phyloP scores from a whole-genome alignment of 2,888 invertebrate species.

The Drosophila formosana region DNA sequence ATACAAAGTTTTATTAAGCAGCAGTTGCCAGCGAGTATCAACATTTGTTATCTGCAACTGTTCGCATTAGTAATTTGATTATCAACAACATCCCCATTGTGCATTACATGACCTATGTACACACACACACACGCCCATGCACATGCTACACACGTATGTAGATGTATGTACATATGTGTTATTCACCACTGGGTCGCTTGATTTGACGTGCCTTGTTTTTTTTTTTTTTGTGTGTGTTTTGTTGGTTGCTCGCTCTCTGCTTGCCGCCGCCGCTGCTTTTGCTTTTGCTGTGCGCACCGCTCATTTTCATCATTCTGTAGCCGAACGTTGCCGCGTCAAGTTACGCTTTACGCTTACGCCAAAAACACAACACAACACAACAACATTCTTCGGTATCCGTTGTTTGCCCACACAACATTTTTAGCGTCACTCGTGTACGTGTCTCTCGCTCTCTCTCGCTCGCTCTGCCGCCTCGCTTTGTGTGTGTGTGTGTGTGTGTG shows the following conservation, averaged over 20 bases:
- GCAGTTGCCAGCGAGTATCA: background rate
- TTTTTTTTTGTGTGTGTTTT: constrained; percentile 21
- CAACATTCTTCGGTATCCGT: constrained; percentile 46
- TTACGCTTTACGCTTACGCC: constrained; percentile 52
- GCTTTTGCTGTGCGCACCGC: constrained; percentile 57
- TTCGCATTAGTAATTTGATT: constrained; percentile 1
- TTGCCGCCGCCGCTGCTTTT: constrained; percentile 40
- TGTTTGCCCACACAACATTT: constrained; percentile 40
- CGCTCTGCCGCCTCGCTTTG: constrained; percentile 6
- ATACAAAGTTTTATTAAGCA: background rate
- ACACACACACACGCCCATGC: background rate
- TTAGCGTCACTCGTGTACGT: constrained; percentile 56
- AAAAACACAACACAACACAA: constrained; percentile 13
- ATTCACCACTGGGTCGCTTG: constrained; percentile 53
- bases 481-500: constrained; percentile 21
- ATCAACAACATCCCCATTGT: constrained; percentile 21
- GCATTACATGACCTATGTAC: constrained; percentile 36
- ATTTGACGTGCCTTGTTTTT: constrained; percentile 52
- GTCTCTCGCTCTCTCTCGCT: constrained; percentile 41
- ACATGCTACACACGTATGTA: background rate
- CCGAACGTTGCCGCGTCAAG: constrained; percentile 68
- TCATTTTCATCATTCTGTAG: constrained; percentile 69
- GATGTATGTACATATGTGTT: constrained; percentile 4
- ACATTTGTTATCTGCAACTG: constrained; percentile 5
- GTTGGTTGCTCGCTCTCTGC: too few species aligned